phyloP scores from a whole-genome alignment of 2,113 vertebrate species.

The Cyprinus carpio region DNA sequence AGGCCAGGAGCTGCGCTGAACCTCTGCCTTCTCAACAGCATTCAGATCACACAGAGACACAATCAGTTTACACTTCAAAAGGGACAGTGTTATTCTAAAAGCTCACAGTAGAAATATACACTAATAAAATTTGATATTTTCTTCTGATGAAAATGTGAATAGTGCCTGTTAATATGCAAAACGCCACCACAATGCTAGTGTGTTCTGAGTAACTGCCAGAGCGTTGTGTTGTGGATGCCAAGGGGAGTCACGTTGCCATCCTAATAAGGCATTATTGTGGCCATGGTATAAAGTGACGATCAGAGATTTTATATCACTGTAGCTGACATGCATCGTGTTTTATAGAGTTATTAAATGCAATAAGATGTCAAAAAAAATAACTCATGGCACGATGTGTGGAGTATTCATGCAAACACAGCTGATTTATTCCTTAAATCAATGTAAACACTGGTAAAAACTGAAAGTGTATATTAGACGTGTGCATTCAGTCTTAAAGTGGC shows the following conservation, averaged over 20 bases:
- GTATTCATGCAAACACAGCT: neutral
- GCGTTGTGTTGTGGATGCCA: too few species aligned
- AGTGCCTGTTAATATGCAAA: neutral
- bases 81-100: neutral
- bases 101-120: neutral
- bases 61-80: neutral
- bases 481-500: too few species aligned
- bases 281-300: neutral
- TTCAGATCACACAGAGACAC: neutral
- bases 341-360: neutral
- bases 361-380: neutral
- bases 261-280: neutral
- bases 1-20: constrained; percentile 65
- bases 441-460: neutral
- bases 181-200: neutral
- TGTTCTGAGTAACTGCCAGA: too few species aligned
- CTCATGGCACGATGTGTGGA: neutral
- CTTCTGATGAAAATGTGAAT: neutral
- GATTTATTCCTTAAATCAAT: neutral
- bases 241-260: neutral
- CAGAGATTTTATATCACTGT: neutral
- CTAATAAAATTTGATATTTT: neutral
- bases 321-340: neutral
- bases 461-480: too few species aligned
- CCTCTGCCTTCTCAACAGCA: constrained; percentile 54